Evolutionary conservation across 2,113 vertebrate genomes (phyloP).

Genomic region (Calidris pugnax): DNA sequence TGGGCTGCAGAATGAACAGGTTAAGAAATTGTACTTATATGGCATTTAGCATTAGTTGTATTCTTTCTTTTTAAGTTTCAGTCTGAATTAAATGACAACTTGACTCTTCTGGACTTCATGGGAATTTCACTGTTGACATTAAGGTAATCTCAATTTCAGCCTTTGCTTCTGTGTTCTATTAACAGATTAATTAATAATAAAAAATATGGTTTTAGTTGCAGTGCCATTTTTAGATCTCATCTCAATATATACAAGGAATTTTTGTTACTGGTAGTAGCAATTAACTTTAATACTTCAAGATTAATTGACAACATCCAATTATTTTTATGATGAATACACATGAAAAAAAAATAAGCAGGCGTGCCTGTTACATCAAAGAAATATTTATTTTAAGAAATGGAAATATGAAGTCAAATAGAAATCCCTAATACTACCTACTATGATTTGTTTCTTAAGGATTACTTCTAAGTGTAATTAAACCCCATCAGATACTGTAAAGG

Average conservation of each 20-base stretch:
- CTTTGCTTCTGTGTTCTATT: background rate
- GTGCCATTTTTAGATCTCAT: background rate
- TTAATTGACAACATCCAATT: background rate
- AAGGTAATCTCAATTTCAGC: background rate
- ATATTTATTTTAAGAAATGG: background rate
- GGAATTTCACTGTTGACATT: background rate
- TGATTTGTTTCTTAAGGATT: background rate
- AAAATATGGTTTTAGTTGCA: background rate
- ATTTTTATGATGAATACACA: background rate
- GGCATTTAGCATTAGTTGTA: background rate
- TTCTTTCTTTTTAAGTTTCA: background rate
- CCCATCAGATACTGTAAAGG: fast-evolving
- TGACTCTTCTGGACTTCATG: background rate
- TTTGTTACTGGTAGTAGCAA: background rate
- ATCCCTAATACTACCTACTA: background rate
- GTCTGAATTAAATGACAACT: background rate
- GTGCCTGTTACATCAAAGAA: background rate
- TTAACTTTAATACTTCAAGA: background rate
- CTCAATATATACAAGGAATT: background rate
- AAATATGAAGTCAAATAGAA: background rate
- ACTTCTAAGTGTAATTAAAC: background rate
- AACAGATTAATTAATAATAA: background rate
- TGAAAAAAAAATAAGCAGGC: background rate
- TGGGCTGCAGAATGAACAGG: background rate
- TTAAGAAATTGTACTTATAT: background rate